These are phyloP conservation scores for Batillaria attramentaria DNA, from an alignment of 1,140 invertebrate species.

Conservation along the genomic window DNA sequence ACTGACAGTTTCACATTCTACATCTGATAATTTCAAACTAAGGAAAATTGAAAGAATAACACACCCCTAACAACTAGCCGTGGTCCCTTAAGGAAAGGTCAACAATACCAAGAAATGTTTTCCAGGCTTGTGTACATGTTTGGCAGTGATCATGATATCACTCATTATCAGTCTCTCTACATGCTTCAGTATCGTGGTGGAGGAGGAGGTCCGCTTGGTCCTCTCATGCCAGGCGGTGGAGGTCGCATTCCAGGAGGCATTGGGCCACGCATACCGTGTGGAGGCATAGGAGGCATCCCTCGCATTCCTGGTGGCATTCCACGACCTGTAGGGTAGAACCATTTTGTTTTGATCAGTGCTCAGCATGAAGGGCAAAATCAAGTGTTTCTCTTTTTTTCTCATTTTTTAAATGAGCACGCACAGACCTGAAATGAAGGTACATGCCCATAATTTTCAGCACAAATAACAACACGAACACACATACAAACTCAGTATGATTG, in stretches of 20 bases:
- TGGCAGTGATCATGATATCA: no score
- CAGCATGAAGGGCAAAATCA: background rate
- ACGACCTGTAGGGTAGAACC: slow-evolving; percentile 33
- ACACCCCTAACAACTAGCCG: no score
- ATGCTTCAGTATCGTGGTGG: slow-evolving; percentile 18
- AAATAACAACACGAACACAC: background rate
- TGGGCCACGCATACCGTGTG: slow-evolving; percentile 56
- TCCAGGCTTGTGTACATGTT: no score
- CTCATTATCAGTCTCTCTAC: no score
- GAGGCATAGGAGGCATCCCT: slow-evolving; percentile 50
- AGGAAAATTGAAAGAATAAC: no score
- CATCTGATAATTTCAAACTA: no score
- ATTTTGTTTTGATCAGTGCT: background rate
- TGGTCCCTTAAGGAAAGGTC: no score
- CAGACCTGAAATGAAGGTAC: background rate
- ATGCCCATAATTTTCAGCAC: background rate
- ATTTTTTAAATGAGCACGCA: background rate
- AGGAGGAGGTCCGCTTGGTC: slow-evolving; percentile 29
- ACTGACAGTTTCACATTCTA: no score
- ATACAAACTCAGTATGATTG: background rate
- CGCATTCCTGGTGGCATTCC: slow-evolving; percentile 58
- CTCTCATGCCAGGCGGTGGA: slow-evolving; percentile 43
- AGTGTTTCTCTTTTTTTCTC: background rate
- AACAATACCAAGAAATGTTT: no score
- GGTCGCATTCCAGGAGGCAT: slow-evolving; percentile 58